Percentiles rank a stretch among this genome's conserved stretches.
Evolutionary conservation across 2,888 invertebrate species (phyloP).

Genomic region (Hydropsyche betteni): DNA sequence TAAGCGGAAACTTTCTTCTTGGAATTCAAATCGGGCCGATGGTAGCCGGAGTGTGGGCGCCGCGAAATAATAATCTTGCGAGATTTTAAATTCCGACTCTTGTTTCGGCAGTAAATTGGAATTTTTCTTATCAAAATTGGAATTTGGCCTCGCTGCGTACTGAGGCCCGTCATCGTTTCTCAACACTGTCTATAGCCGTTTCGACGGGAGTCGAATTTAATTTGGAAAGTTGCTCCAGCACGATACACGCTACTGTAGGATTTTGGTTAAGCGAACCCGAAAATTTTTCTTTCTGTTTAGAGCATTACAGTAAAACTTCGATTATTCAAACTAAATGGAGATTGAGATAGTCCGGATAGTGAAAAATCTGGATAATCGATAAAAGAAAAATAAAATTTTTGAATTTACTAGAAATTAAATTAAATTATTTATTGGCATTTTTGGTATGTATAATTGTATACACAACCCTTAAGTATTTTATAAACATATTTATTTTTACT

Average conservation of each 20-base stretch:
- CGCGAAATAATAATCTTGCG: conserved; percentile 29
- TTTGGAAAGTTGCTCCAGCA: conserved; percentile 24
- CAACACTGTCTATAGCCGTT: not conserved
- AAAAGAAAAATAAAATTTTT: too few species aligned
- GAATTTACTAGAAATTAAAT: too few species aligned
- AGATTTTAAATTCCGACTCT: conserved; percentile 19
- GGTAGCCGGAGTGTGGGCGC: not conserved
- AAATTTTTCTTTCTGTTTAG: not conserved
- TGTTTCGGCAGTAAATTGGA: conserved; percentile 27
- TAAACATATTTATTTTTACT: too few species aligned
- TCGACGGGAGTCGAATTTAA: conserved; percentile 16
- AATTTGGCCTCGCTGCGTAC: conserved; percentile 1
- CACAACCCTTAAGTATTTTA: too few species aligned
- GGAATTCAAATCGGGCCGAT: conserved; percentile 4
- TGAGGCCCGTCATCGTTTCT: not conserved
- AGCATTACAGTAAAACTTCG: too few species aligned
- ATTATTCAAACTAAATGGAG: too few species aligned
- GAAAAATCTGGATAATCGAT: too few species aligned
- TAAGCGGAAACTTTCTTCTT: not conserved
- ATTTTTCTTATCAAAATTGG: conserved; percentile 33
- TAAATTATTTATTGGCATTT: too few species aligned
- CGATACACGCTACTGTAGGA: not conserved
- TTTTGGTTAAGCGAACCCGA: conserved; percentile 16
- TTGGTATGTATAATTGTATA: too few species aligned
- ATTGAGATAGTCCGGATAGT: too few species aligned